Evolutionary conservation across 1,140 invertebrate genomes (phyloP).

Genomic region (Cherax destructor): DNA sequence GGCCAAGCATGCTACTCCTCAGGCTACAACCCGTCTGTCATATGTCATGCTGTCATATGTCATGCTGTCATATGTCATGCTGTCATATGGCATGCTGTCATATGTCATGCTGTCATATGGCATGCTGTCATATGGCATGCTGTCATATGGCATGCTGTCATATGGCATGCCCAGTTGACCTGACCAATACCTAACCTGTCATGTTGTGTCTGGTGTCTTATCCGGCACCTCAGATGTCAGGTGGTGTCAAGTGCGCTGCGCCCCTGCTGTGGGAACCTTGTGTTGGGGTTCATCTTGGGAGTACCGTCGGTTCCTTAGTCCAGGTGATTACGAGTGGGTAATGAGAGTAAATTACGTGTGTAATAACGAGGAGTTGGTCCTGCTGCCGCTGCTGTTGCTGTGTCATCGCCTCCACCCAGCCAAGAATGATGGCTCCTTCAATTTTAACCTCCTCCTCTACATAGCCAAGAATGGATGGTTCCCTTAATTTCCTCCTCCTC

Average conservation of each 20-base stretch:
- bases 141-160: too few species aligned
- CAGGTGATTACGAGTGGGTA: conserved; percentile 42
- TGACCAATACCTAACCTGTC: not conserved
- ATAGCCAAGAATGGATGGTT: too few species aligned
- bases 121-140: too few species aligned
- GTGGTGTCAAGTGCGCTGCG: not conserved
- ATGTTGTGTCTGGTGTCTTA: not conserved
- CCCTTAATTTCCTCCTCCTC: too few species aligned
- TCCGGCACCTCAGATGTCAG: not conserved
- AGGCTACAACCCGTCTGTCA: too few species aligned
- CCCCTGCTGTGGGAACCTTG: not conserved
- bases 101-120: too few species aligned
- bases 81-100: too few species aligned
- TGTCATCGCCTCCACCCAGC: conserved; percentile 20
- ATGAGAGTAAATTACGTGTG: conserved; percentile 41
- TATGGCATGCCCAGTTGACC: too few species aligned
- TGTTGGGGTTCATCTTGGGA: not conserved
- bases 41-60: too few species aligned
- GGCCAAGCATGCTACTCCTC: too few species aligned
- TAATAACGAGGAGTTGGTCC: conserved; percentile 17
- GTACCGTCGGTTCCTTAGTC: conserved; percentile 42
- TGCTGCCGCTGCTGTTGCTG: not conserved
- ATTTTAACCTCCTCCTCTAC: not conserved
- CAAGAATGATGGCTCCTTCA: conserved; percentile 4
- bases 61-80: too few species aligned